Percentiles rank a stretch among this genome's conserved stretches.
These are phyloP conservation scores for Xenentodon cancila DNA, from an alignment of 2,797 vertebrate species.

Conservation along the genomic window DNA sequence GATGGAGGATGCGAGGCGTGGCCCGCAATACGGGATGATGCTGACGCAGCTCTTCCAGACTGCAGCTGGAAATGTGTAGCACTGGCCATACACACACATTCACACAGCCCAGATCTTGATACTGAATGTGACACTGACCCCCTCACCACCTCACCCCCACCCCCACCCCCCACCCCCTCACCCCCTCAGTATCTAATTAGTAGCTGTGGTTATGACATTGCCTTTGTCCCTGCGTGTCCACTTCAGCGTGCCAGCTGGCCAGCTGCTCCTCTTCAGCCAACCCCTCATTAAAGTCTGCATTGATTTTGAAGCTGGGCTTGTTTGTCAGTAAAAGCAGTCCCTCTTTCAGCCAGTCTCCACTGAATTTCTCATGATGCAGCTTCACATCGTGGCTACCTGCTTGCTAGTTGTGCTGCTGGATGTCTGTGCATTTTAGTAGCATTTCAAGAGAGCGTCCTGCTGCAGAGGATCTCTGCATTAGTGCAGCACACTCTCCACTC, in stretches of 20 bases:
- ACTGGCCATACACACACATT: conserved; percentile 20
- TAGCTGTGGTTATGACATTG: conserved; percentile 36
- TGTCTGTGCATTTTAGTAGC: conserved; percentile 43
- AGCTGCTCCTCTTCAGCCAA: conserved; percentile 53
- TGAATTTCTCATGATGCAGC: conserved; percentile 11
- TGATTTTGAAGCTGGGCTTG: conserved; percentile 44
- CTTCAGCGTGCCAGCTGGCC: conserved; percentile 36
- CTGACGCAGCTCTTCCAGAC: conserved; percentile 71
- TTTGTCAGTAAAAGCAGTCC: conserved; percentile 7
- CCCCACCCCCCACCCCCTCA: background rate
- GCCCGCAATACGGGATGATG: conserved; percentile 58
- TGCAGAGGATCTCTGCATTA: conserved; percentile 79
- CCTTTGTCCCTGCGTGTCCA: conserved; percentile 27
- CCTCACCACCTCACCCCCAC: no score
- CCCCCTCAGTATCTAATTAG: conserved; percentile 36
- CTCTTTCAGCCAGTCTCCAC: conserved; percentile 4
- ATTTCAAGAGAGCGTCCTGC: conserved; percentile 66
- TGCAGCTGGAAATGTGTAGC: conserved; percentile 61
- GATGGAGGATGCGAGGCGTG: conserved; percentile 45
- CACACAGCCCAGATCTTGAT: conserved; percentile 17
- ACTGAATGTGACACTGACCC: conserved; percentile 15
- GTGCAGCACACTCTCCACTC: conserved; percentile 57
- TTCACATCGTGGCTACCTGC: conserved; percentile 20
- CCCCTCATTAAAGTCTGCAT: conserved; percentile 43
- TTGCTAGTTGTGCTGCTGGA: conserved; percentile 10